Base-by-base conservation (phyloP, 2,113 vertebrate genomes). In the Motacilla tschutschensis region DNA sequence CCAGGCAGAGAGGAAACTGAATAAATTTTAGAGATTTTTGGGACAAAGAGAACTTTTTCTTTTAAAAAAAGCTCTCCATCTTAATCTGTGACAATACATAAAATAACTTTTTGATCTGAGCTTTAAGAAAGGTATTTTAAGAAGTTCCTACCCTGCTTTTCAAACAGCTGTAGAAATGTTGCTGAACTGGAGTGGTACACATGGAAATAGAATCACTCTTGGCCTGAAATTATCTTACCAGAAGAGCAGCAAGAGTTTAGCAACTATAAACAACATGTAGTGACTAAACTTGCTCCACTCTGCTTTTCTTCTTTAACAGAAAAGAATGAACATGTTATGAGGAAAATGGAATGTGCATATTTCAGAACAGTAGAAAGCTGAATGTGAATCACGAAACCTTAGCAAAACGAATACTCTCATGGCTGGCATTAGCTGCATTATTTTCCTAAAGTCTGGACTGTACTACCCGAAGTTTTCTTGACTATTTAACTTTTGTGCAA, bases 111-210 rank as follows among this genome's bases (percentile, higher is more conserved):
- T 47, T 51, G 72, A 29, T 69, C 64, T 63, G n/a, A 82, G 60
- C 40, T 89, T 87, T 82, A 85, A 53, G 70, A 85, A 87, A 83
- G 29, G 35, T 62, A 64, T 79, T 91, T 85, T 48, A 58, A 73
- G 79, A 79, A 26, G 33, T 76, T 88, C 43, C 79, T 66, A 54
- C 6, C 26, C 48, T 77, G 46, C 50, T 78, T 87, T 76, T 75
- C 47, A 55, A 84, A 74, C 31, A 57, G 64, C 53, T 65, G 59
- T n/a, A 54, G 70, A 47, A 88, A 70, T 64, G 31, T 22, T 83
- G 38, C 63, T 64, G 75, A 35, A 36, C 35, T 80, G 31, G 35
- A 60, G 31, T 6, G 11, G 46, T 55, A 58, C 28, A 57, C 18
- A 11, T 8, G 22, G 62, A 88, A 80, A 84, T 21, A 62, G 58